A percentile compares a stretch with the other conserved stretches of the same genome.
These are phyloP conservation scores for Sebastes ruberrimus DNA, from an alignment of 2,797 vertebrate species.

Conservation along the genomic window DNA sequence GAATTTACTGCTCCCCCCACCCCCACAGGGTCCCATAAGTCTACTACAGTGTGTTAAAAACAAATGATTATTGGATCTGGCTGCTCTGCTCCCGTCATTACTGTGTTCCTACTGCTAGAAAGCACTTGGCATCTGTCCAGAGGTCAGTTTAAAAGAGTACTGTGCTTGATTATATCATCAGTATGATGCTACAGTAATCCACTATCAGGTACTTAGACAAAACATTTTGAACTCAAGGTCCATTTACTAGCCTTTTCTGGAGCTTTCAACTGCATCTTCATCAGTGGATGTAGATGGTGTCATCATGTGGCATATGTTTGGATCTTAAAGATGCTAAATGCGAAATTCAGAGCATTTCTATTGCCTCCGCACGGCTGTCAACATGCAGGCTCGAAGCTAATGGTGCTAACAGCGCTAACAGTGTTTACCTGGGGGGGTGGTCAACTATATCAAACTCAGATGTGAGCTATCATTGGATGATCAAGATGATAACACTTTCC, in stretches of 20 bases:
- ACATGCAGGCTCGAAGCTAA: background rate
- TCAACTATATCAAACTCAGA: no score
- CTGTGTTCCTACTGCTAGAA: background rate
- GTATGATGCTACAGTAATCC: background rate
- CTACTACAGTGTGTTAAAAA: background rate
- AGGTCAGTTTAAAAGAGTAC: background rate
- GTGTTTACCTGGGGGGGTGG: background rate
- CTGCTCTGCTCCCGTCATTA: background rate
- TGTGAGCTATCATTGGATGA: no score
- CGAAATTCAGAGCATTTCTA: background rate
- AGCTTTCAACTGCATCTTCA: background rate
- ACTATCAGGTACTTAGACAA: background rate
- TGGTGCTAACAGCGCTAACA: background rate
- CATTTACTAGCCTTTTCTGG: background rate
- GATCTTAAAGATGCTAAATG: background rate
- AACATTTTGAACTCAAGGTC: background rate
- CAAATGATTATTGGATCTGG: background rate
- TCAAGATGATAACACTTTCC: no score
- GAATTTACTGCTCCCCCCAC: background rate
- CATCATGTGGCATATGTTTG: background rate
- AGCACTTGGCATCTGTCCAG: background rate
- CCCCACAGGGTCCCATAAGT: background rate
- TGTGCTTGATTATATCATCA: background rate
- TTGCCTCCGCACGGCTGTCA: background rate
- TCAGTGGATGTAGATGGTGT: background rate